Evolutionary conservation across 1,140 invertebrate species (phyloP).

Genomic region (Papilio aristodemus): DNA sequence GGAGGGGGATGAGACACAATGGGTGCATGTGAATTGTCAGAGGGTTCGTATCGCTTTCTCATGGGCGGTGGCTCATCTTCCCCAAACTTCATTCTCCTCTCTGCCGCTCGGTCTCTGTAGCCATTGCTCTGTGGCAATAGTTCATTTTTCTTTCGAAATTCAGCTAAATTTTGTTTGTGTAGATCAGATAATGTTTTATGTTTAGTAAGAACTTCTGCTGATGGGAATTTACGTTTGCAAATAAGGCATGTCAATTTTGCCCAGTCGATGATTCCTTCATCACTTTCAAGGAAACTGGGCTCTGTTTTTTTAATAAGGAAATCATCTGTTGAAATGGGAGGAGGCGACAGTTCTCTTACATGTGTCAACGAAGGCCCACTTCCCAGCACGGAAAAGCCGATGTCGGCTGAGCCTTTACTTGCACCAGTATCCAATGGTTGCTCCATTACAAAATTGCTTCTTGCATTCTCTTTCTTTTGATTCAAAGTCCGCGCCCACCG

Average conservation of each 20-base stretch:
- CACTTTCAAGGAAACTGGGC: constrained; percentile 80
- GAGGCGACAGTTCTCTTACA: constrained; percentile 64
- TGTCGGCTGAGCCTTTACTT: constrained; percentile 89
- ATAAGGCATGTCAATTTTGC: constrained; percentile 95
- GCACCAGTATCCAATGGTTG: constrained; percentile 72
- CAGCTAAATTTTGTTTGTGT: constrained; percentile 95
- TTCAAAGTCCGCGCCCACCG: constrained; percentile 98
- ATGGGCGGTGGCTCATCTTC: constrained; percentile 89
- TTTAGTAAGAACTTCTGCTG: constrained; percentile 92
- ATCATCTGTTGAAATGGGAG: constrained; percentile 79
- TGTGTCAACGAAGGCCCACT: constrained; percentile 83
- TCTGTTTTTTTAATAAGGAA: constrained; percentile 80
- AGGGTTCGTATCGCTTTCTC: constrained; percentile 82
- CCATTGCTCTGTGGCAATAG: constrained; percentile 79
- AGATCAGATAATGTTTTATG: constrained; percentile 96
- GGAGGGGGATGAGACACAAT: constrained; percentile 74
- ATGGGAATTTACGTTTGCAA: constrained; percentile 97
- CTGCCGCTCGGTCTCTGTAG: constrained; percentile 97
- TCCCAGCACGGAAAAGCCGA: constrained; percentile 91
- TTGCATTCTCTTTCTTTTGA: constrained; percentile 95
- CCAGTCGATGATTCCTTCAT: constrained; percentile 89
- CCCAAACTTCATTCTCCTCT: constrained; percentile 96
- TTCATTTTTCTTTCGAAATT: constrained; percentile 80
- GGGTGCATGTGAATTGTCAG: constrained; percentile 79
- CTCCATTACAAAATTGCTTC: constrained; percentile 83